Evolutionary conservation across 2,113 vertebrate genomes (phyloP).

Genomic region (Nibea coibor): DNA sequence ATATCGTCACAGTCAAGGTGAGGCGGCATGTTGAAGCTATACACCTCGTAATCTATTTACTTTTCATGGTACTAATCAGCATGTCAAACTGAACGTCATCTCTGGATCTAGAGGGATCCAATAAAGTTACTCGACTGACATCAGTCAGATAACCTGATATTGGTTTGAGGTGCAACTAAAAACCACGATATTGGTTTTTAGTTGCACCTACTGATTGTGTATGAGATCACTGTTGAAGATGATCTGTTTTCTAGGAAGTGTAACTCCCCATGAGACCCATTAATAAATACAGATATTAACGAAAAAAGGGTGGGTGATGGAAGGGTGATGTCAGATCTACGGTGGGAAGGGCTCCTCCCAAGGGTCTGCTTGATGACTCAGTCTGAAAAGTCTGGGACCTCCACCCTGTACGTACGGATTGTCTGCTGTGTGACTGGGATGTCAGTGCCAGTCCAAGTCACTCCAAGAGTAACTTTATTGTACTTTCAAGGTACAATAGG

Average conservation of each 20-base stretch:
- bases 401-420: background rate
- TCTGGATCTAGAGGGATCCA: background rate
- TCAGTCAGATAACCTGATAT: background rate
- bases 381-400: background rate
- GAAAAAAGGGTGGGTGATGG: background rate
- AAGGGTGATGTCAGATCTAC: background rate
- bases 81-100: background rate
- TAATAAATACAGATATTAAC: background rate
- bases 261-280: background rate
- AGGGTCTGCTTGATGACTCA: background rate
- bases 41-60: background rate
- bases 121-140: background rate
- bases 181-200: background rate
- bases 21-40: background rate
- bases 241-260: background rate
- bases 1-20: background rate
- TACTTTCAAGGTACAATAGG: background rate
- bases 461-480: background rate
- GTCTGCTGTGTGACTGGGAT: background rate
- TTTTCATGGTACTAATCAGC: too few relatives aligned
- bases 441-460: background rate
- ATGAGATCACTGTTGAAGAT: background rate
- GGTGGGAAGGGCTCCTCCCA: too few relatives aligned
- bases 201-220: background rate
- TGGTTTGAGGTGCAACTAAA: background rate